Evolutionary conservation across 2,888 invertebrate species (phyloP).

Genomic region (Beris morrisii): DNA sequence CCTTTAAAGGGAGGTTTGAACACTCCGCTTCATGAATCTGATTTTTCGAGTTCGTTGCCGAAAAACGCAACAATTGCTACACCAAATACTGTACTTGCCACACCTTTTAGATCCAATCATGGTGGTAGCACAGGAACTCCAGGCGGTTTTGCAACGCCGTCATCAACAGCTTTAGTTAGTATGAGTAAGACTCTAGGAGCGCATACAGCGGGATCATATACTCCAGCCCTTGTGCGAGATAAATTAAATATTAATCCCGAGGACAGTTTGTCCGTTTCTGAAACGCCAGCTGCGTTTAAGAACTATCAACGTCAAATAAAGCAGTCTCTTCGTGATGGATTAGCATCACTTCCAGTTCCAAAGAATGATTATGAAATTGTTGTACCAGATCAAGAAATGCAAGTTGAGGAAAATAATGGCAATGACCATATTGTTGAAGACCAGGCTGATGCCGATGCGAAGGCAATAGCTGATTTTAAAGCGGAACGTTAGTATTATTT

Average conservation of each 20-base stretch:
- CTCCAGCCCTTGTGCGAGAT: slow-evolving; percentile 82
- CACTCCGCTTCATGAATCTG: slow-evolving; percentile 86
- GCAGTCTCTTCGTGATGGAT: slow-evolving; percentile 73
- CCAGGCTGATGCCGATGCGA: slow-evolving; percentile 82
- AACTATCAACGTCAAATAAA: slow-evolving; percentile 73
- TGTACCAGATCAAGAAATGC: slow-evolving; percentile 80
- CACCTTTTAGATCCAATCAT: slow-evolving; percentile 76
- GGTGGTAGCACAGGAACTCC: slow-evolving; percentile 67
- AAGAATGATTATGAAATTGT: slow-evolving; percentile 99
- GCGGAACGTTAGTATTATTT: slow-evolving; percentile 59
- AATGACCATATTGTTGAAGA: slow-evolving; percentile 68
- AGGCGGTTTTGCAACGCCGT: slow-evolving; percentile 63
- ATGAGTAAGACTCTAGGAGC: slow-evolving; percentile 45
- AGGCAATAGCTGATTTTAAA: slow-evolving; percentile 68
- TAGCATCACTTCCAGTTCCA: slow-evolving; percentile 83
- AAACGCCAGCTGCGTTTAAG: slow-evolving; percentile 69
- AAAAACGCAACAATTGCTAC: slow-evolving; percentile 72
- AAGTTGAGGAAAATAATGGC: slow-evolving; percentile 54
- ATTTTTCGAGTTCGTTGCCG: slow-evolving; percentile 84
- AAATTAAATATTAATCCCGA: slow-evolving; percentile 94
- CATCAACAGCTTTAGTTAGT: slow-evolving; percentile 58
- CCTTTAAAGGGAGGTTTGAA: slow-evolving; percentile 95
- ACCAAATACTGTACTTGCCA: slow-evolving; percentile 88
- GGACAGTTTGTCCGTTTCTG: slow-evolving; percentile 70
- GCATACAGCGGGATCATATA: slow-evolving; percentile 48